phyloP scores from a whole-genome alignment of 2,797 vertebrate species.

The Gorsachius magnificus region DNA sequence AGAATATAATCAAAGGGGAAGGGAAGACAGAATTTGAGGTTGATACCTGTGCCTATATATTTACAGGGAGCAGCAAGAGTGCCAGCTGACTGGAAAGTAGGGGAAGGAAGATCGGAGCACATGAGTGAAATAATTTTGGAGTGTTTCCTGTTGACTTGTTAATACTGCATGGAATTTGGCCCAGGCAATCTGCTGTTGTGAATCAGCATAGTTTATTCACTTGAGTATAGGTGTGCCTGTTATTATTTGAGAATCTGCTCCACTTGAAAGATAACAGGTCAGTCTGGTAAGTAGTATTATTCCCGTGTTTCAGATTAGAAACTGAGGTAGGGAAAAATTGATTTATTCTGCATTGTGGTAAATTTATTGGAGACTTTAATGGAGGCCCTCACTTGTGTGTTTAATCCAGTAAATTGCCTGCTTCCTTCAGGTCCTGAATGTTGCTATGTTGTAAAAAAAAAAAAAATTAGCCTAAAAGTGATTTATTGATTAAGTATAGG shows the following conservation, averaged over 20 bases:
- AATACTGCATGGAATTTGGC: slow-evolving; percentile 52
- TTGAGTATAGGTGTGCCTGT: slow-evolving; percentile 52
- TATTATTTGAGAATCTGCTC: neutral
- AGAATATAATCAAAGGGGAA: neutral
- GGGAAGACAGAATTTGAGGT: neutral
- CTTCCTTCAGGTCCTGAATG: neutral
- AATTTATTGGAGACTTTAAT: neutral
- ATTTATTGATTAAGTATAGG: neutral
- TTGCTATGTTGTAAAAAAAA: neutral
- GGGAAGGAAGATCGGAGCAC: slow-evolving; percentile 1
- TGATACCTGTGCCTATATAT: neutral
- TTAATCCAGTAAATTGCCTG: neutral
- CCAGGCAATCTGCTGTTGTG: slow-evolving; percentile 42
- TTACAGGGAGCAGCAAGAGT: neutral
- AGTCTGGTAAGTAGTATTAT: neutral
- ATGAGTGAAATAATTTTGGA: slow-evolving; percentile 50
- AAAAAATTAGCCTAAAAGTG: neutral
- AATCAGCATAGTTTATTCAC: slow-evolving; percentile 54
- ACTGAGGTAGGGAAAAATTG: neutral
- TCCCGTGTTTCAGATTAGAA: neutral
- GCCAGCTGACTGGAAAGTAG: neutral
- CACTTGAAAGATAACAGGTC: slow-evolving; percentile 29
- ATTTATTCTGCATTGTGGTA: neutral
- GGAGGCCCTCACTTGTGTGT: neutral
- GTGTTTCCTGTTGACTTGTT: slow-evolving; percentile 62